These are phyloP conservation scores for Ivindomyrus marchei DNA, from an alignment of 2,113 vertebrate species.

Conservation along the genomic window DNA sequence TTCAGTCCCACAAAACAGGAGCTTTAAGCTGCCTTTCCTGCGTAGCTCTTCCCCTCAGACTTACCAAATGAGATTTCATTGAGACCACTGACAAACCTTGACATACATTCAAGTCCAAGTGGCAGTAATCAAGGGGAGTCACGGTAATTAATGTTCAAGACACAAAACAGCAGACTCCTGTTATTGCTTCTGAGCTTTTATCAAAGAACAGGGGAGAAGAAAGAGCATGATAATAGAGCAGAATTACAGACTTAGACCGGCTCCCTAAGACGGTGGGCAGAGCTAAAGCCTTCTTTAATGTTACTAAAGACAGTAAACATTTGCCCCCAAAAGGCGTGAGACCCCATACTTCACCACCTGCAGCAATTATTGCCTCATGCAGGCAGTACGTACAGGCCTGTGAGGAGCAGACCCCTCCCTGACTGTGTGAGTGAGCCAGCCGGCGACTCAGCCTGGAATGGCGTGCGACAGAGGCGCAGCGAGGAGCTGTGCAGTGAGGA, in stretches of 20 bases:
- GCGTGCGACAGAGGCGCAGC: not conserved
- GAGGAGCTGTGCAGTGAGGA: not conserved
- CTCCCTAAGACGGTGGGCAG: not conserved
- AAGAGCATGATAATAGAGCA: not conserved
- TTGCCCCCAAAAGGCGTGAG: not conserved
- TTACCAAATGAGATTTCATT: not conserved
- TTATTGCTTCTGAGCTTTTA: not conserved
- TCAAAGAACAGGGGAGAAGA: not conserved
- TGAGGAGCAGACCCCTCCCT: not conserved
- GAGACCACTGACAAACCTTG: not conserved
- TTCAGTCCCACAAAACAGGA: not conserved
- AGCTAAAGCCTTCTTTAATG: not conserved
- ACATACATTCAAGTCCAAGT: not conserved
- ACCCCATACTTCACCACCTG: not conserved
- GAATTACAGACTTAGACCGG: not conserved
- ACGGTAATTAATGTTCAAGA: not conserved
- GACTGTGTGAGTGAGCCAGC: not conserved
- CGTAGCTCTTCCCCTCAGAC: not conserved
- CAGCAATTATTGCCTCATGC: not conserved
- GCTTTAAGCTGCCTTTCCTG: not conserved
- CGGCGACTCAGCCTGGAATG: not conserved
- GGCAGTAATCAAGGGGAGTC: not conserved
- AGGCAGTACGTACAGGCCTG: not conserved
- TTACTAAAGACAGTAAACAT: not conserved
- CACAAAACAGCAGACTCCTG: not conserved